Conservation (phyloP, 1,140 invertebrate species). For the Arctopsyche grandis region DNA sequence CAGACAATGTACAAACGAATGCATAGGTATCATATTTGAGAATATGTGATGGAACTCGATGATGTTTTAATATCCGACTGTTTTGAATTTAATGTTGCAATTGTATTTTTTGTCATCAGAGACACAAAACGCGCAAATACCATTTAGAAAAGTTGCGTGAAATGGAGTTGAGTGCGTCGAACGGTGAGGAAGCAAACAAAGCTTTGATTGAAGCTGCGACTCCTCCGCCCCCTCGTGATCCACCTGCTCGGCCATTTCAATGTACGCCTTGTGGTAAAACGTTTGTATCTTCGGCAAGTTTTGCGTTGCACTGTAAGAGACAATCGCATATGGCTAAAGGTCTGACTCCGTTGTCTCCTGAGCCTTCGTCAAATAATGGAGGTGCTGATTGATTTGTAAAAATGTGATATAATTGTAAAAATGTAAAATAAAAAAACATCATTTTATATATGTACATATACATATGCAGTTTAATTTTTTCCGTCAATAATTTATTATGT, state of each 20-base stretch:
- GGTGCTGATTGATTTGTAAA: background rate
- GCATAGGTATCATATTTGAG: background rate
- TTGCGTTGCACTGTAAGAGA: conserved; percentile 59
- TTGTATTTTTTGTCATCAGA: conserved; percentile 7
- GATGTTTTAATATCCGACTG: background rate
- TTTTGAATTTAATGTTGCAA: too few species aligned
- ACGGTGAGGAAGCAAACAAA: background rate
- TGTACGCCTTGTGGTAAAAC: conserved; percentile 60
- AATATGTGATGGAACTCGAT: background rate
- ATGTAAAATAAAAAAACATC: too few species aligned
- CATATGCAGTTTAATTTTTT: too few species aligned
- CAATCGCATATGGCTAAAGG: conserved; percentile 48
- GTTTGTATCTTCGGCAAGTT: conserved; percentile 60
- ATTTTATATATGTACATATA: too few species aligned
- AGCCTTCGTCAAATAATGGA: background rate
- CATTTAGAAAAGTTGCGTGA: conserved; percentile 37
- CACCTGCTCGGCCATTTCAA: background rate
- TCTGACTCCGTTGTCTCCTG: conserved; percentile 12
- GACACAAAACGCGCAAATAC: conserved; percentile 43
- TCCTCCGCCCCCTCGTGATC: background rate
- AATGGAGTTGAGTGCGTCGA: background rate
- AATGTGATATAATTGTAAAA: background rate
- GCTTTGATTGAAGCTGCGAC: background rate
- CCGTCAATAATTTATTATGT: too few species aligned
- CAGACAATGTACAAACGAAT: background rate